These are phyloP conservation scores for Agrochola circellaris DNA, from an alignment of 2,888 invertebrate genomes.

Conservation along the genomic window DNA sequence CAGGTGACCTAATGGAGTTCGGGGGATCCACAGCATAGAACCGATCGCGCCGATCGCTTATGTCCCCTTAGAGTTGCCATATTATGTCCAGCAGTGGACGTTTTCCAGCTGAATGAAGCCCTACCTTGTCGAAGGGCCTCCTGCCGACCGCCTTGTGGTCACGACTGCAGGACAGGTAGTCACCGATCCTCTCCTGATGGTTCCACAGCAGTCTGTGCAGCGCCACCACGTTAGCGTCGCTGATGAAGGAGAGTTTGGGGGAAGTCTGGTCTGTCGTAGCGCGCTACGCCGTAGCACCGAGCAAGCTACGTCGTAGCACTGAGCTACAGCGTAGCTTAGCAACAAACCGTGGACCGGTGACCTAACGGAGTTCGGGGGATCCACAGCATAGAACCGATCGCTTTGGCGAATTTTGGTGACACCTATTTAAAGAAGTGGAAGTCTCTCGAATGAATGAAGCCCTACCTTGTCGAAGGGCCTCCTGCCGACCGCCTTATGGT, in stretches of 20 bases:
- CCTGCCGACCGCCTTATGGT: slow-evolving; percentile 98
- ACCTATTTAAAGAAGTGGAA: not conserved
- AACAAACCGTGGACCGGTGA: too few species aligned
- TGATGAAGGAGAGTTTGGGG: too few species aligned
- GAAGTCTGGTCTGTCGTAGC: too few species aligned
- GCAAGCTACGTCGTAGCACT: too few species aligned
- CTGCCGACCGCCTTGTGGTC: slow-evolving; percentile 99
- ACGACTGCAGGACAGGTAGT: slow-evolving; percentile 96
- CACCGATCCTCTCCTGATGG: slow-evolving; percentile 98
- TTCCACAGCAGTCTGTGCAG: slow-evolving; percentile 99
- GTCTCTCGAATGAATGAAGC: not conserved
- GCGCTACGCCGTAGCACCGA: slow-evolving; percentile 55
- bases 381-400: not conserved
- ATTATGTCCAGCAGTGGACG: not conserved
- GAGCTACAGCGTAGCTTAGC: too few species aligned
- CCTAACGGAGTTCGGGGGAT: too few species aligned
- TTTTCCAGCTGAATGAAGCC: not conserved
- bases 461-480: slow-evolving; percentile 97
- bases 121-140: slow-evolving; percentile 97
- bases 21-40: not conserved
- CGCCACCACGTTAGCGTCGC: too few species aligned
- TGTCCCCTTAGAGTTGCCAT: too few species aligned
- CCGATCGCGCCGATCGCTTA: too few species aligned
- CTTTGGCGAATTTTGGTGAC: not conserved
- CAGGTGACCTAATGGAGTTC: too few species aligned